Percentiles rank a stretch among this genome's conserved stretches.
Evolutionary conservation across 2,888 invertebrate species (phyloP).

Genomic region (Drosophila austrosaltans): DNA sequence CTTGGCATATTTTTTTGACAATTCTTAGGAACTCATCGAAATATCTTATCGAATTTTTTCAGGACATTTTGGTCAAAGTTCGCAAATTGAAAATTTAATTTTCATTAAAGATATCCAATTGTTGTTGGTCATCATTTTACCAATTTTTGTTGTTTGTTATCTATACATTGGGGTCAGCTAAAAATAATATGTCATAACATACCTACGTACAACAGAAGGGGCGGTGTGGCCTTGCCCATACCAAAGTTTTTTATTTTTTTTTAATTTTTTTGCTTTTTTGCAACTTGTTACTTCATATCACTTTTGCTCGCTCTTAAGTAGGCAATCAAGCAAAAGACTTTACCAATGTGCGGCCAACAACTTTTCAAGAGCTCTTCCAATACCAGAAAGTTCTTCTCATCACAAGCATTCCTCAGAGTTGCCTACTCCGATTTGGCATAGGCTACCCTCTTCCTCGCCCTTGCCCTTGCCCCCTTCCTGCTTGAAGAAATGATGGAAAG

Average conservation of each 20-base stretch:
- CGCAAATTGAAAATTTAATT: too few relatives aligned
- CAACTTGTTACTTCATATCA: slow-evolving; percentile 17
- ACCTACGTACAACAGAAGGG: too few relatives aligned
- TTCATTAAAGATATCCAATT: too few relatives aligned
- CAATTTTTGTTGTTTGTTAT: too few relatives aligned
- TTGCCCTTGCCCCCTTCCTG: background rate
- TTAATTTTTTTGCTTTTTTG: background rate
- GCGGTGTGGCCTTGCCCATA: background rate
- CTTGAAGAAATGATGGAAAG: background rate
- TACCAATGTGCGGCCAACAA: slow-evolving; percentile 10
- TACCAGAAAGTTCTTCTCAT: slow-evolving; percentile 15
- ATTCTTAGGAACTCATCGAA: too few relatives aligned
- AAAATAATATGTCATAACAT: too few relatives aligned
- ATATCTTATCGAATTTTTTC: too few relatives aligned
- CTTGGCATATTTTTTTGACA: too few relatives aligned
- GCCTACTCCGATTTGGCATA: slow-evolving; percentile 2
- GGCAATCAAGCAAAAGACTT: slow-evolving; percentile 15
- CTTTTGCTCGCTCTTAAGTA: slow-evolving; percentile 9
- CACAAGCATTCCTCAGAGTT: slow-evolving; percentile 1
- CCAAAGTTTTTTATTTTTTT: background rate
- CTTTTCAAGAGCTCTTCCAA: slow-evolving; percentile 17
- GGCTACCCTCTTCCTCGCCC: background rate
- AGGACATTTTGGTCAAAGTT: too few relatives aligned
- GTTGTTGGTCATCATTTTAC: too few relatives aligned
- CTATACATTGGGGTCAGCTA: too few relatives aligned